Percentiles rank a stretch among this genome's conserved stretches.
Evolutionary conservation across 1,140 invertebrate species (phyloP).

Genomic region (Drosophila tani): DNA sequence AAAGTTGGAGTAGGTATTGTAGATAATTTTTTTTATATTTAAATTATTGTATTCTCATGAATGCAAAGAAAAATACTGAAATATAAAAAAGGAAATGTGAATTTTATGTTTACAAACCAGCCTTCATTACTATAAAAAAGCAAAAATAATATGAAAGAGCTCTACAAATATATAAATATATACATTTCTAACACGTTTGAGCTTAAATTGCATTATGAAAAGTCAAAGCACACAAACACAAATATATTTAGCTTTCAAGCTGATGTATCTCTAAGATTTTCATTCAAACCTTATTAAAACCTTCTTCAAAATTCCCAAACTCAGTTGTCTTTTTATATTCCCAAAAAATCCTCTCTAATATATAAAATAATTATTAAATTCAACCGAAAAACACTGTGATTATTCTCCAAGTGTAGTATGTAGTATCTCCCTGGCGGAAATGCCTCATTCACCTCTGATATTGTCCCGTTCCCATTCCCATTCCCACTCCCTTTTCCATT

Average conservation of each 20-base stretch:
- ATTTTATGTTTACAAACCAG: too few relatives aligned
- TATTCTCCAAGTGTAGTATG: not conserved
- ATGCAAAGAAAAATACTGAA: too few relatives aligned
- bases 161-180: too few relatives aligned
- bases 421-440: constrained; percentile 45
- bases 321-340: not conserved
- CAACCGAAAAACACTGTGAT: not conserved
- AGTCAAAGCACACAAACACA: not conserved
- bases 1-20: too few relatives aligned
- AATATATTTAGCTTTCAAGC: not conserved
- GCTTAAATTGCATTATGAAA: not conserved
- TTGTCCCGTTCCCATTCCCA: not conserved
- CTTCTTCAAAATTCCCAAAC: not conserved
- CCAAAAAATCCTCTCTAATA: not conserved
- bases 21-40: too few relatives aligned
- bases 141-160: too few relatives aligned
- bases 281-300: not conserved
- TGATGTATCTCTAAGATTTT: not conserved
- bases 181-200: too few relatives aligned
- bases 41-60: not conserved
- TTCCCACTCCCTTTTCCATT: not conserved
- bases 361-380: not conserved
- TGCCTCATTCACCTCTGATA: constrained; percentile 54
- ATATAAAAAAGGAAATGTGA: too few relatives aligned
- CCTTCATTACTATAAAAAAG: too few relatives aligned